phyloP scores from a whole-genome alignment of 2,797 vertebrate genomes.

The Clarias pachynema region DNA sequence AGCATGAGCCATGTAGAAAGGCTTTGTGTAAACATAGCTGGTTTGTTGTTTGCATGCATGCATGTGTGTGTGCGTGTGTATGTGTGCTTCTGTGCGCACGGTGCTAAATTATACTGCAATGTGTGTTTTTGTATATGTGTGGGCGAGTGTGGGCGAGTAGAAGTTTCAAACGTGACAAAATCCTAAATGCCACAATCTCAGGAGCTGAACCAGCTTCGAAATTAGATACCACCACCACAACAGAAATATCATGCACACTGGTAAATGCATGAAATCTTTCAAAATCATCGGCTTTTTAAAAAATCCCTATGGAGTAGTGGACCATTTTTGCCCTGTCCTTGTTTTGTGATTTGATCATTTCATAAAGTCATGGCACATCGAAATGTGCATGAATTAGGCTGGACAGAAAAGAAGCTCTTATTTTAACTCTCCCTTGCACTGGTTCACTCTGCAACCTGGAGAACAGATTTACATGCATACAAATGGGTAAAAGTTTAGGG shows the following conservation, averaged over 20 bases:
- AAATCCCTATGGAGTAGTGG: conserved; percentile 26
- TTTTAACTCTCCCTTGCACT: conserved; percentile 12
- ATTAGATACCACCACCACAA: conserved; percentile 43
- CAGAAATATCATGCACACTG: conserved; percentile 24
- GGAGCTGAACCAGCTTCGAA: conserved; percentile 44
- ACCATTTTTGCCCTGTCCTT: conserved; percentile 24
- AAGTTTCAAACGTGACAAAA: conserved; percentile 53
- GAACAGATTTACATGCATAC: conserved; percentile 40
- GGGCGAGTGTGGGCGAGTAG: conserved; percentile 42
- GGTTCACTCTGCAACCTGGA: background rate
- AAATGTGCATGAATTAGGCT: conserved; percentile 44
- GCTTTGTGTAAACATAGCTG: conserved; percentile 49
- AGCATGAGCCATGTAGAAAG: conserved; percentile 36
- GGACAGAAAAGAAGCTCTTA: conserved; percentile 32
- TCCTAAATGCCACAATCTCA: conserved; percentile 49
- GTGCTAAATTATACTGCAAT: conserved; percentile 37
- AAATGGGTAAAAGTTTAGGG: conserved; percentile 31
- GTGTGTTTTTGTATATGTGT: conserved; percentile 36
- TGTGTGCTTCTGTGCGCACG: conserved; percentile 16
- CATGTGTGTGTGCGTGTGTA: background rate
- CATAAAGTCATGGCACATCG: conserved; percentile 44
- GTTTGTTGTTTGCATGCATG: conserved; percentile 27
- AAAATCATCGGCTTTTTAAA: conserved; percentile 21
- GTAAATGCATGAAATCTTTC: conserved; percentile 42
- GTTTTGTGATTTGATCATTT: conserved; percentile 45